phyloP scores from a whole-genome alignment of 2,888 invertebrate genomes.

The Caenorhabditis virilis region DNA sequence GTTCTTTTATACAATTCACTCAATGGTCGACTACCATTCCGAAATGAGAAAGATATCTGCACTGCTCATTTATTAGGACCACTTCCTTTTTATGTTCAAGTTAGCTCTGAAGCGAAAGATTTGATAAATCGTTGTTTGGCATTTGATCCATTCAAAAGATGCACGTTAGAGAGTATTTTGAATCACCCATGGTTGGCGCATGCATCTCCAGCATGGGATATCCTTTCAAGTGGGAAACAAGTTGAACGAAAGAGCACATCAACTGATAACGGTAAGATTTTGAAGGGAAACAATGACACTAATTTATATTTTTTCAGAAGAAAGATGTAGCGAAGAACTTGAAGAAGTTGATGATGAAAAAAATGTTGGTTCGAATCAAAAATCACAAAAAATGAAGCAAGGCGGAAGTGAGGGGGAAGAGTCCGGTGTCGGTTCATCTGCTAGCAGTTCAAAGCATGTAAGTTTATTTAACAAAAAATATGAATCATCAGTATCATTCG shows the following conservation, averaged over 20 bases:
- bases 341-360: conserved; percentile 33
- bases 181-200: conserved; percentile 57
- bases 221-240: conserved; percentile 19
- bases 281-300: conserved; percentile 5
- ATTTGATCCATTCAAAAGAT: conserved; percentile 59
- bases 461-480: too few relatives aligned
- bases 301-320: conserved; percentile 8
- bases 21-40: conserved; percentile 64
- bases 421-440: conserved; percentile 43
- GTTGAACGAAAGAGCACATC: not conserved
- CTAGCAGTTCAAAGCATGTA: conserved; percentile 14
- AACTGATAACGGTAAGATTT: not conserved
- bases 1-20: conserved; percentile 64
- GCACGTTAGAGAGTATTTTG: conserved; percentile 55
- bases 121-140: conserved; percentile 57
- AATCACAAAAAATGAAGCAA: conserved; percentile 9
- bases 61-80: conserved; percentile 66
- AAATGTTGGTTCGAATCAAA: too few relatives aligned
- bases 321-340: conserved; percentile 30
- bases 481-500: too few relatives aligned
- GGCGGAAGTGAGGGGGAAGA: conserved; percentile 29
- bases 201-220: conserved; percentile 42
- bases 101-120: conserved; percentile 54
- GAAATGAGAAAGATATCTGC: conserved; percentile 66
- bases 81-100: conserved; percentile 60